Evolutionary conservation across 1,140 invertebrate genomes (phyloP).

Genomic region (Cataglyphis hispanica): DNA sequence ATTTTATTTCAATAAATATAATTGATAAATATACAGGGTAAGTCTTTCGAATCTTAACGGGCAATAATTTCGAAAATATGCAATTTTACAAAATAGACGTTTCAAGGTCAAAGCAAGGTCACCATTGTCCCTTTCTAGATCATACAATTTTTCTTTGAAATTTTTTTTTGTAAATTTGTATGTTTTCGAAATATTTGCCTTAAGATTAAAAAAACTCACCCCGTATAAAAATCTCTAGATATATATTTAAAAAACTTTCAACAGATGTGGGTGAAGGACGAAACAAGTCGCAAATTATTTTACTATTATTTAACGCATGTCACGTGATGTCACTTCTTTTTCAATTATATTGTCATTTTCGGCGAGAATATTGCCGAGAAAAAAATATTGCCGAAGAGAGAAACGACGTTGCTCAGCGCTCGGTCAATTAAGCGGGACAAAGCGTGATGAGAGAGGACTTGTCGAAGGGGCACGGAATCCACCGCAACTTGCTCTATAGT

Average conservation of each 20-base stretch:
- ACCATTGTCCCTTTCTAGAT: too few species aligned
- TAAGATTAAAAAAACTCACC: too few species aligned
- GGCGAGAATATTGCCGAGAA: background rate
- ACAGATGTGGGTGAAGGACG: background rate
- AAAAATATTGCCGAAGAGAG: background rate
- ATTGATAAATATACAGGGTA: background rate
- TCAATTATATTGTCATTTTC: background rate
- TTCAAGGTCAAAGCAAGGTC: too few species aligned
- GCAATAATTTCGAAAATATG: too few species aligned
- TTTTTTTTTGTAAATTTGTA: too few species aligned
- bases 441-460: background rate
- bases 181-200: too few species aligned
- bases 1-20: background rate
- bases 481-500: constrained; percentile 25
- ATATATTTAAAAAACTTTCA: background rate
- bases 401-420: background rate
- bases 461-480: background rate
- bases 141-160: too few species aligned
- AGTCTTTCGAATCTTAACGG: too few species aligned
- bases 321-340: background rate
- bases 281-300: background rate
- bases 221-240: constrained; percentile 38
- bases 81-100: too few species aligned
- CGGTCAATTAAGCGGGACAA: constrained; percentile 46
- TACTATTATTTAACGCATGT: background rate